These are phyloP conservation scores for Agelastica alni DNA, from an alignment of 2,888 invertebrate species.

Conservation along the genomic window DNA sequence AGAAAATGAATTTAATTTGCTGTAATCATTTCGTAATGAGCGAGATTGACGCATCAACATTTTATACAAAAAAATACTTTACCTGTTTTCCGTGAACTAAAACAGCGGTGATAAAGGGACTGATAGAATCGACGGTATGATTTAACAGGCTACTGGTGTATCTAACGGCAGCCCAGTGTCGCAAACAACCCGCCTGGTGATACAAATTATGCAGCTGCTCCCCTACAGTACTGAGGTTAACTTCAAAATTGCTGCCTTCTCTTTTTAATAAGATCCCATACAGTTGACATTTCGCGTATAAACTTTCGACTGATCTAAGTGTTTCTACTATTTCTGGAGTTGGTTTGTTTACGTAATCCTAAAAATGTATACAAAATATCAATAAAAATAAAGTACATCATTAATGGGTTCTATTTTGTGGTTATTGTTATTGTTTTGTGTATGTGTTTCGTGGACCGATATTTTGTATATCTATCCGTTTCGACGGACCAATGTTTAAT, in stretches of 20 bases:
- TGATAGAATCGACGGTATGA: constrained; percentile 96
- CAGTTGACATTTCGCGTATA: constrained; percentile 81
- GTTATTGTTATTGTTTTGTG: too few species aligned
- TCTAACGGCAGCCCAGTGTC: constrained; percentile 92
- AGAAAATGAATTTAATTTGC: too few species aligned
- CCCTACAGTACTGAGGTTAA: constrained; percentile 65
- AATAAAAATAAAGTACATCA: too few species aligned
- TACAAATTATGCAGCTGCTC: constrained; percentile 75
- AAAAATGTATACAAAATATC: constrained; percentile 36
- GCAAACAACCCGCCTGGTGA: constrained; percentile 80
- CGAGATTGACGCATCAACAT: too few species aligned
- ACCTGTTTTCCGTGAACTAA: constrained; percentile 98
- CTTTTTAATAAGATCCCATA: constrained; percentile 80
- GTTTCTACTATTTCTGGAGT: constrained; percentile 77
- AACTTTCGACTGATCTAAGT: constrained; percentile 69
- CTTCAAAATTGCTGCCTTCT: constrained; percentile 79
- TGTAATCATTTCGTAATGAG: too few species aligned
- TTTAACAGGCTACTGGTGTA: constrained; percentile 91
- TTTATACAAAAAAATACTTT: constrained; percentile 31
- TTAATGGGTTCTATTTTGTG: too few species aligned
- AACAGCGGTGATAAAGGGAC: constrained; percentile 97
- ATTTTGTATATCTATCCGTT: too few species aligned
- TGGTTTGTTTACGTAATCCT: constrained; percentile 67
- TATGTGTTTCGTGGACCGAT: too few species aligned
- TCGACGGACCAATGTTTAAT: too few species aligned